Base-by-base conservation (phyloP, 92 coral and sea anemone genomes). In the Metridium senile region DNA sequence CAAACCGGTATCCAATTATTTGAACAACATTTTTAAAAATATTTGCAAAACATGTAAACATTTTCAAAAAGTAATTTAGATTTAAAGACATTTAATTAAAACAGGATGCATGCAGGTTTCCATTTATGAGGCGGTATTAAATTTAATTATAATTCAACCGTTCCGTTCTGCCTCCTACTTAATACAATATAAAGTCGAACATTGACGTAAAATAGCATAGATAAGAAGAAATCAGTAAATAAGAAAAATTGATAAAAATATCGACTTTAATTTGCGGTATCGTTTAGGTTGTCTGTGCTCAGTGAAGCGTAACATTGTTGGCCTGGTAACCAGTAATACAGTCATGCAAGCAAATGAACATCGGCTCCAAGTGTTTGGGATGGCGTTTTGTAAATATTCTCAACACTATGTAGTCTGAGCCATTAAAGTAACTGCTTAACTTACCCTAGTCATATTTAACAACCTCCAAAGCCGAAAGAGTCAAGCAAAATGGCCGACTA, bases 301-400 rank as follows among this genome's bases (percentile, higher is more conserved):
- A 57, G 0, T 19, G 67, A 73, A 21, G 78, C 68, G 64, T 32
- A 34, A 30, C 78, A 67, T 26, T 34, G 78, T 73, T 73, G 78
- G 68, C 78, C 11, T 58, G 78, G 78, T 25, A 73, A 73, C 78
- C 46, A 18, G 2, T 16, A 33, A 57, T 63, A 59, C 22, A 23
- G 11, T 4, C 19, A 18, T 23, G 20, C 9, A 71, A 32, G 31
- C 67, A 73, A 73, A 25, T 58, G 54, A 45, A 6, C 52, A 73
- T 63, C 69, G 22, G 18, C n/a, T 0, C 1, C 21, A 27, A 30
- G 58, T 26, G 23, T 28, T 9, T 11, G 26, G 46, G 43, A 31
- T 34, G 68, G 22, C 65, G 65, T 22, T 13, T 30, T 72, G 76
- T 62, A 73, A 70, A 70, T 45, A 20, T 26, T 23, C 53, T 11